A percentile compares a stretch with the other conserved stretches of the same genome.
phyloP scores from a whole-genome alignment of 2,888 invertebrate genomes.

The Drosophila meridiana region DNA sequence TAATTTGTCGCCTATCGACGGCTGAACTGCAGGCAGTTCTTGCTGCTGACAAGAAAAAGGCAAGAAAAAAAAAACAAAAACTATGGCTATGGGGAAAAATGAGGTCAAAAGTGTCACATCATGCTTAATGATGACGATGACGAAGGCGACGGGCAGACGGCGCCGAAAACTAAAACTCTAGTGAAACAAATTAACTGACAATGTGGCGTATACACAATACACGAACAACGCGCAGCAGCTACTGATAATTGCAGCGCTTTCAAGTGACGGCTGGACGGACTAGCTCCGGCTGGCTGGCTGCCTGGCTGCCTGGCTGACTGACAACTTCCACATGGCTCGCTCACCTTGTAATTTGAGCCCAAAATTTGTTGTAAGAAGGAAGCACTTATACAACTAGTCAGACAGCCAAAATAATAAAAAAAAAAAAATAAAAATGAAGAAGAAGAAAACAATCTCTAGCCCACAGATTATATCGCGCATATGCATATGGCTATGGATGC shows the following conservation, averaged over 20 bases:
- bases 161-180: conserved; percentile 54
- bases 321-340: conserved; percentile 75
- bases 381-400: conserved; percentile 81
- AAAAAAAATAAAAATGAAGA: background rate
- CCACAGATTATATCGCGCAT: conserved; percentile 72
- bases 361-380: conserved; percentile 73
- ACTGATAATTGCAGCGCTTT: conserved; percentile 75
- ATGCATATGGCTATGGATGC: conserved; percentile 36
- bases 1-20: conserved; percentile 8
- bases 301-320: conserved; percentile 46
- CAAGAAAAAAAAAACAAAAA: background rate
- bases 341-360: conserved; percentile 85
- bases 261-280: conserved; percentile 53
- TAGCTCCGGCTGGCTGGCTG: conserved; percentile 18
- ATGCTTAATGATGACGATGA: conserved; percentile 82
- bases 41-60: conserved; percentile 1
- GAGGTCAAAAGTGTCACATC: conserved; percentile 83
- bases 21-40: conserved; percentile 9
- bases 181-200: conserved; percentile 68
- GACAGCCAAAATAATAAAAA: conserved; percentile 36
- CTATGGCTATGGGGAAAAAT: conserved; percentile 36
- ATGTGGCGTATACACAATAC: conserved; percentile 72
- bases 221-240: conserved; percentile 51
- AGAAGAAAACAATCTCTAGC: conserved; percentile 8
- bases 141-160: conserved; percentile 27